Percentiles rank a stretch among this genome's conserved stretches.
Evolutionary conservation across 1,140 invertebrate species (phyloP).

Genomic region (Charaxes varanes): DNA sequence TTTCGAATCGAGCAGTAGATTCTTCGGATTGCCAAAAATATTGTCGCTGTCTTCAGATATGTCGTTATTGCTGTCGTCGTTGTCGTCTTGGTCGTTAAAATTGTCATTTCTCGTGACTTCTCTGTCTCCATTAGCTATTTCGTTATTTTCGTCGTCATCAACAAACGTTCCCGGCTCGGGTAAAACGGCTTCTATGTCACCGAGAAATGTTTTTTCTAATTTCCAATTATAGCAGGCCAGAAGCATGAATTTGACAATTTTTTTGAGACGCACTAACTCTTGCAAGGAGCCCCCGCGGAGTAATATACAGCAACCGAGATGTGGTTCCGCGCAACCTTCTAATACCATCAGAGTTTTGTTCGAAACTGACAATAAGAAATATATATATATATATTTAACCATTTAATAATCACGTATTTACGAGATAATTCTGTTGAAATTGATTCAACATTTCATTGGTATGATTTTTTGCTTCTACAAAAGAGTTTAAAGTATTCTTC

Average conservation of each 20-base stretch:
- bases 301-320: conserved; percentile 92
- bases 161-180: conserved; percentile 66
- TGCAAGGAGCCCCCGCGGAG: conserved; percentile 84
- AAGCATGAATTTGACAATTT: conserved; percentile 86
- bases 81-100: conserved; percentile 12
- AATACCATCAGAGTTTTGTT: conserved; percentile 95
- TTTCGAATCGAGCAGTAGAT: neutral
- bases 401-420: neutral
- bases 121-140: neutral
- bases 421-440: too few relatives aligned
- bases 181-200: conserved; percentile 85
- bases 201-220: conserved; percentile 92
- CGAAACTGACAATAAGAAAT: conserved; percentile 61
- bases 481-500: too few relatives aligned
- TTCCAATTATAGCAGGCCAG: conserved; percentile 94
- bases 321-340: conserved; percentile 89
- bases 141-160: conserved; percentile 26
- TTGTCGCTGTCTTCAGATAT: conserved; percentile 12
- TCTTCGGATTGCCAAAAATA: conserved; percentile 9
- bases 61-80: conserved; percentile 13
- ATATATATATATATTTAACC: too few relatives aligned
- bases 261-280: conserved; percentile 89
- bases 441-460: too few relatives aligned
- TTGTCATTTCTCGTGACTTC: conserved; percentile 1
- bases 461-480: too few relatives aligned